Conservation (phyloP, 1,140 invertebrate genomes). For the Trichoplusia ni region DNA sequence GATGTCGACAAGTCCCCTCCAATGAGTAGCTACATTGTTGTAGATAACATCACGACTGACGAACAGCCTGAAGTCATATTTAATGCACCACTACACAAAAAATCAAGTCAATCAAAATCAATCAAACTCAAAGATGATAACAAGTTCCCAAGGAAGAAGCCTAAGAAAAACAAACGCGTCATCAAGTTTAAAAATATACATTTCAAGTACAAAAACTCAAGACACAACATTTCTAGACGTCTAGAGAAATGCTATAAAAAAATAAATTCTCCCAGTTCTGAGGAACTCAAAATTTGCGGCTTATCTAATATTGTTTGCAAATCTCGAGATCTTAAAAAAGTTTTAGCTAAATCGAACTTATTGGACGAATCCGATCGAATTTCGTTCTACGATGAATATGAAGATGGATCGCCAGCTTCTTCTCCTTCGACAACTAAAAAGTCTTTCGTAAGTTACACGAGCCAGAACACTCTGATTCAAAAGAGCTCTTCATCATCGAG, state of each 20-base stretch:
- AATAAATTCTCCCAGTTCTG: constrained; percentile 20
- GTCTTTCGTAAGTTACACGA: constrained; percentile 41
- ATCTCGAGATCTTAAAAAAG: constrained; percentile 43
- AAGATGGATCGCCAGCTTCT: constrained; percentile 14
- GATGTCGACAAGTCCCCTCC: constrained; percentile 28
- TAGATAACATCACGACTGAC: not conserved
- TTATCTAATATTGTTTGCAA: constrained; percentile 41
- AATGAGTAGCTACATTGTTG: constrained; percentile 1
- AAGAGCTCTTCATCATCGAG: constrained; percentile 29
- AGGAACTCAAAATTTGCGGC: constrained; percentile 24
- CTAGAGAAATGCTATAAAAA: constrained; percentile 39
- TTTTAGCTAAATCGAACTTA: constrained; percentile 46
- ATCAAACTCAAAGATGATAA: constrained; percentile 5
- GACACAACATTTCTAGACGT: constrained; percentile 35
- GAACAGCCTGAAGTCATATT: constrained; percentile 36
- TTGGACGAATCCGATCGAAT: constrained; percentile 32
- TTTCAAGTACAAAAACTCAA: constrained; percentile 44
- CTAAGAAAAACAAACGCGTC: constrained; percentile 24
- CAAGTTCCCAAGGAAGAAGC: constrained; percentile 15
- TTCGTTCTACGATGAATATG: constrained; percentile 11
- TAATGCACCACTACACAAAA: constrained; percentile 20
- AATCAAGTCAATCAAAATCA: too few relatives aligned
- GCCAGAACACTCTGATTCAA: constrained; percentile 41
- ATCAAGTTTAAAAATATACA: constrained; percentile 25
- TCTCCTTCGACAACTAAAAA: constrained; percentile 22